Base-by-base conservation (phyloP, 1,140 invertebrate genomes). In the Drosophila murphyi region DNA sequence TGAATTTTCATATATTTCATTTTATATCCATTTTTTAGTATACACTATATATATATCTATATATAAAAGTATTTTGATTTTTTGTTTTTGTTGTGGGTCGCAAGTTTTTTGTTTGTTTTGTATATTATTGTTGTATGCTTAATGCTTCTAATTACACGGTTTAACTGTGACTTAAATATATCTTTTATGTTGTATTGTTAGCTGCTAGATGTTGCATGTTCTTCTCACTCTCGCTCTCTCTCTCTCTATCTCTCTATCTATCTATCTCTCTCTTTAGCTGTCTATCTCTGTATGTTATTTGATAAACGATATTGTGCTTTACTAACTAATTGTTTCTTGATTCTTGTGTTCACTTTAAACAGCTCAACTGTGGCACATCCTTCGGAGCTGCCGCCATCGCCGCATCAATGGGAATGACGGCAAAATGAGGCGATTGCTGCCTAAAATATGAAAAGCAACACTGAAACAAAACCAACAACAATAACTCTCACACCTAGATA, bases 291-390 rank as follows among this genome's bases (percentile, higher is more conserved):
- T 72, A n/a, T 72, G 2, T 51, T 5, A 4, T 43, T 41, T 4
- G 39, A 43, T n/a, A 4, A 8, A n/a, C 10, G n/a, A 1, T 20
- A 20, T 20, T 20, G 20, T 20, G 20, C 20, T 43, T 43, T n/a
- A 43, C 6, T 43, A 43, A 43, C 39, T 3, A 77, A 3, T 31
- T 68, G 57, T 41, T 47, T 37, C 20, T 20, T 20, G 20, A 20
- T 20, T 20, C 20, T 45, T 4, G 3, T 59, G 28, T 47, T 55
- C 10, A 7, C 7, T 6, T n/a, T 20, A n/a, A 65, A 35, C 48
- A 87, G 98, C 94, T 99, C 98, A 70, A 98, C 97, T 73, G 98
- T 99, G 92, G 98, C 98, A 71, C 98, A 99, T 94, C 97, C 98
- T 52, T 98, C 97, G 62, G 98, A 99, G 94, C 94, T 99, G 92